phyloP scores from a whole-genome alignment of 1,140 invertebrate species.

The Drosophila ercepeae region DNA sequence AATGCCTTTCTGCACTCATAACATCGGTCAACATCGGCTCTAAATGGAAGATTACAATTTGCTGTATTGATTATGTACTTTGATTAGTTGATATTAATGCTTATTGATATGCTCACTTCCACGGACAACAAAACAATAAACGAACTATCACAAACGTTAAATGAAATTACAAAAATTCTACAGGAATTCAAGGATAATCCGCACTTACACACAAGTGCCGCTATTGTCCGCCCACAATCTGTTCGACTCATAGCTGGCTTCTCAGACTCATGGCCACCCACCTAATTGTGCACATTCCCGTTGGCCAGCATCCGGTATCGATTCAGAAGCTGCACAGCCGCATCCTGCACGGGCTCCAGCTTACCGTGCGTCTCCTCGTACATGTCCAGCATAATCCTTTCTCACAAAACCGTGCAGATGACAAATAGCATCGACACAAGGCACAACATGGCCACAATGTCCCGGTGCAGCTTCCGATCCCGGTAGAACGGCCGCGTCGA shows the following conservation, averaged over 20 bases:
- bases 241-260: not conserved
- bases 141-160: slow-evolving; percentile 72
- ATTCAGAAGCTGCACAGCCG: slow-evolving; percentile 61
- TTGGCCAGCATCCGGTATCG: slow-evolving; percentile 72
- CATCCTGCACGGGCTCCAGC: slow-evolving; percentile 63
- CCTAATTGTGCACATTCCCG: slow-evolving; percentile 65
- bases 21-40: slow-evolving; percentile 52
- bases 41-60: slow-evolving; percentile 72
- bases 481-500: slow-evolving; percentile 73
- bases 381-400: slow-evolving; percentile 68
- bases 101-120: slow-evolving; percentile 54
- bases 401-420: slow-evolving; percentile 83
- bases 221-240: slow-evolving; percentile 58
- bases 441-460: slow-evolving; percentile 82
- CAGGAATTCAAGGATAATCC: slow-evolving; percentile 50
- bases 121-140: slow-evolving; percentile 9
- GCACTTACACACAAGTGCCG: slow-evolving; percentile 60
- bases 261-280: not conserved
- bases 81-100: slow-evolving; percentile 43
- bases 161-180: slow-evolving; percentile 54
- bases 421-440: slow-evolving; percentile 76
- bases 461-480: slow-evolving; percentile 76
- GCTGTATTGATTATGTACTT: slow-evolving; percentile 68
- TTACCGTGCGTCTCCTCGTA: slow-evolving; percentile 68
- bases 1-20: slow-evolving; percentile 48